phyloP scores from a whole-genome alignment of 2,113 vertebrate species.

The Podiceps cristatus region DNA sequence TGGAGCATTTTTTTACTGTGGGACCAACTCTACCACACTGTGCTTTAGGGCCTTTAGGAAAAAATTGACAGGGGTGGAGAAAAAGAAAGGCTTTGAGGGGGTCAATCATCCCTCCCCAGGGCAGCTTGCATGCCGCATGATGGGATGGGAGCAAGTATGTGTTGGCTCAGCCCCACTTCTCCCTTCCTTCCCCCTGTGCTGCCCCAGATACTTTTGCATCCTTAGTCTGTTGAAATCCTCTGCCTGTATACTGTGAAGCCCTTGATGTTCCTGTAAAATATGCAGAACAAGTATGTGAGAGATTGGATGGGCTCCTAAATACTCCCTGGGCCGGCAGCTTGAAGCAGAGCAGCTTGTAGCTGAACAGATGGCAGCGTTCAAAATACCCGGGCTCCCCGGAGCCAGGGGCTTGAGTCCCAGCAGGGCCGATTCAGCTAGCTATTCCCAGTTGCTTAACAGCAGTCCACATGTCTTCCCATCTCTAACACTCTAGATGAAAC shows the following conservation, averaged over 20 bases:
- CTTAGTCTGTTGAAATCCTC: neutral
- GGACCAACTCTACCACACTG: neutral
- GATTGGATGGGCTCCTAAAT: neutral
- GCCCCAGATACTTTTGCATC: neutral
- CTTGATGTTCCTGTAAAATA: neutral
- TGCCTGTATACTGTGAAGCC: neutral
- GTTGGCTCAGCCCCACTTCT: neutral
- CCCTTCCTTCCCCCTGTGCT: neutral
- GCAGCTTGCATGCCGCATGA: neutral
- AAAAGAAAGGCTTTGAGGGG: neutral
- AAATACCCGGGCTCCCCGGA: neutral
- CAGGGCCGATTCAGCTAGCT: neutral
- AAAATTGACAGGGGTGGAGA: neutral
- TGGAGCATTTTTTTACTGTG: neutral
- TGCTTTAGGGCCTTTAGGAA: neutral
- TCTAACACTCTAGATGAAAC: neutral
- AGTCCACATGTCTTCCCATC: neutral
- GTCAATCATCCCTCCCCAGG: rapidly evolving
- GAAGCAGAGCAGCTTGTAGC: neutral
- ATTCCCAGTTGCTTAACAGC: neutral
- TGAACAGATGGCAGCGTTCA: neutral
- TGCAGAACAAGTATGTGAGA: neutral
- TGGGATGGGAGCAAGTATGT: neutral
- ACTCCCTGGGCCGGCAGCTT: neutral
- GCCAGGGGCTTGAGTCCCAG: neutral